Percentiles rank a stretch among this genome's conserved stretches.
phyloP scores from a whole-genome alignment of 1,140 invertebrate genomes.

The Panonychus citri region DNA sequence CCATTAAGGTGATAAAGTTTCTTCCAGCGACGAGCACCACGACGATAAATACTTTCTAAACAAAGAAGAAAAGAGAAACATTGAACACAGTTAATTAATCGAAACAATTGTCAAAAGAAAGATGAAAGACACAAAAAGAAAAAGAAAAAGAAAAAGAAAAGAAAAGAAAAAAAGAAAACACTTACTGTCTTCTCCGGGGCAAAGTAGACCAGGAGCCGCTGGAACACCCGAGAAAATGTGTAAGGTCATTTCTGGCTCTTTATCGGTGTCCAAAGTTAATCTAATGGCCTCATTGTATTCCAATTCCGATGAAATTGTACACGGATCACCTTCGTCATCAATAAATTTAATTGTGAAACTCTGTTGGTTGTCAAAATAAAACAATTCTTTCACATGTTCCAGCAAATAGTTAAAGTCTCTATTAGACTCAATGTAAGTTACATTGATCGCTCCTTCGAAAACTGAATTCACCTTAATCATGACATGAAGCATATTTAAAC shows the following conservation, averaged over 20 bases:
- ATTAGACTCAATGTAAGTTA: constrained; percentile 68
- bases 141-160: constrained; percentile 10
- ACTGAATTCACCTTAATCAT: neutral
- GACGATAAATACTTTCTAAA: constrained; percentile 91
- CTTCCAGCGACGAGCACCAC: constrained; percentile 87
- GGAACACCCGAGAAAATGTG: constrained; percentile 84
- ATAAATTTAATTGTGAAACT: constrained; percentile 98
- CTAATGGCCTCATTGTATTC: constrained; percentile 89
- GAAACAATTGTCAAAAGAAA: neutral
- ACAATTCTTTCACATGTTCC: constrained; percentile 78
- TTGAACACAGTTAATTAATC: constrained; percentile 20
- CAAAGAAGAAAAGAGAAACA: too few relatives aligned
- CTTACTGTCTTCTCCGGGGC: constrained; percentile 95
- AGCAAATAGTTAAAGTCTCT: constrained; percentile 61
- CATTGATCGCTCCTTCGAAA: constrained; percentile 46
- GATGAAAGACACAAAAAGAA: neutral
- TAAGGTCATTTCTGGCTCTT: constrained; percentile 86
- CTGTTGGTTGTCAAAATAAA: constrained; percentile 57
- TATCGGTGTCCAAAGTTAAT: constrained; percentile 49
- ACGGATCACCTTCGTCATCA: constrained; percentile 94
- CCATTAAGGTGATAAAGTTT: constrained; percentile 96
- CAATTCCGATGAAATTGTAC: constrained; percentile 79
- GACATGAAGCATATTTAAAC: too few relatives aligned
- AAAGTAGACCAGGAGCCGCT: constrained; percentile 76
- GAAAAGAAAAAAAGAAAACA: neutral